A percentile compares a stretch with the other conserved stretches of the same genome.
These are phyloP conservation scores for Pomacea canaliculata DNA, from an alignment of 2,888 invertebrate species.

Conservation along the genomic window DNA sequence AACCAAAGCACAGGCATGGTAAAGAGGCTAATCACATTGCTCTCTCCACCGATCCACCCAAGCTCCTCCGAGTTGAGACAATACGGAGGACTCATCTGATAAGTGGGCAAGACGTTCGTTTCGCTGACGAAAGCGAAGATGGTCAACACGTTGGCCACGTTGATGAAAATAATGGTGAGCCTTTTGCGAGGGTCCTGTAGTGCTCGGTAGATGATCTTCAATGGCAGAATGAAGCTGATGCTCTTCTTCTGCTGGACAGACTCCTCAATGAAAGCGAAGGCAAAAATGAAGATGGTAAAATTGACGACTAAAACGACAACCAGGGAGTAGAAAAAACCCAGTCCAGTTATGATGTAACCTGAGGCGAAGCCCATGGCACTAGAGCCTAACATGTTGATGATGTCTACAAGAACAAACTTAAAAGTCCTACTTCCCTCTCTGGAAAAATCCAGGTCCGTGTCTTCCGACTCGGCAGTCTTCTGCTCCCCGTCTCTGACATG, in stretches of 20 bases:
- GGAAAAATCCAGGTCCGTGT: neutral
- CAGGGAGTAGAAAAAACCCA: neutral
- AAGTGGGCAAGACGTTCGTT: neutral
- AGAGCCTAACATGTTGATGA: neutral
- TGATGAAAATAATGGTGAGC: neutral
- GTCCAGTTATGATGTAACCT: neutral
- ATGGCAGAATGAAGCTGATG: neutral
- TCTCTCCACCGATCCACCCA: neutral
- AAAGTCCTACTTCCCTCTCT: neutral
- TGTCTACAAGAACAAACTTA: neutral
- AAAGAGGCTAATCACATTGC: neutral
- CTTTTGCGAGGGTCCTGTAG: neutral
- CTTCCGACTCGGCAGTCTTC: neutral
- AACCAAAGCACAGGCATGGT: neutral
- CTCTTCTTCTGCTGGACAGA: slow-evolving; percentile 1
- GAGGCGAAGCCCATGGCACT: neutral
- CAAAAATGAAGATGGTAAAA: neutral
- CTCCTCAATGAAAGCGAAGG: neutral
- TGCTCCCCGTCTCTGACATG: neutral
- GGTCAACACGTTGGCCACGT: neutral
- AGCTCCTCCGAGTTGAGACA: neutral
- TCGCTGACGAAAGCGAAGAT: neutral
- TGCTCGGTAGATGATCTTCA: neutral
- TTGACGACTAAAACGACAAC: neutral
- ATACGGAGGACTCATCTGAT: slow-evolving; percentile 4